Base-by-base conservation (phyloP, 1,140 invertebrate species). In the Drosophila nigrodunni region DNA sequence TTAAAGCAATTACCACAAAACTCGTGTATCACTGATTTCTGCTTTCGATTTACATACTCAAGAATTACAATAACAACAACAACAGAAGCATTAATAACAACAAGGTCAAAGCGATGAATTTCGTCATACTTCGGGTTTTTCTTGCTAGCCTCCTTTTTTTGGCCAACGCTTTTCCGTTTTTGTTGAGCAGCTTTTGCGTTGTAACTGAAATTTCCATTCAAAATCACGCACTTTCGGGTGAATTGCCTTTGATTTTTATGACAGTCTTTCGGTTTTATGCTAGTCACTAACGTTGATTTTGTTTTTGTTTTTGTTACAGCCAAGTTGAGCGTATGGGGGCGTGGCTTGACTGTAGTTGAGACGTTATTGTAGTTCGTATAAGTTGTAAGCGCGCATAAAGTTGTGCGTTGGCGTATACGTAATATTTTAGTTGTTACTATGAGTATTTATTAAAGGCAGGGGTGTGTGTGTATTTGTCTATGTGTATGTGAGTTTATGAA, bases 161-260 rank as follows among this genome's bases (percentile, higher is more conserved):
- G 7, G n/a, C 34, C 13, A 34, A 46, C 39, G 25, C 39, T 18
- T 66, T 66, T 65, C 18, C 34, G 21, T n/a, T 34, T 35, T n/a
- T 18, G 6, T 10, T 52, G 25, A 5, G 25, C 25, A 30, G 64
- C 55, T 64, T 55, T 72, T 72, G 44, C 69, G 52, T 58, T 39
- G 13, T 58, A 13, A 13, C 7, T 62, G 30, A 39, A 72, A 66
- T 58, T 72, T 66, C 62, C 54, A 59, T 72, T 58, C 49, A 66
- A 81, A 85, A 86, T 81, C 67, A 86, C 78, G 71, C 78, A 79
- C 68, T 87, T 87, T 50, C 68, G 37, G 5, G 9, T 6, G 70
- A 86, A 60, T 39, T 65, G 49, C 41, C 74, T 74, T 80, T 72
- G 66, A 70, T 81, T 83, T 78, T 85, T 69, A 65, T 69, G 49